Evolutionary conservation across 2,888 invertebrate species (phyloP).

Genomic region (Acanthosepion pharaonis): DNA sequence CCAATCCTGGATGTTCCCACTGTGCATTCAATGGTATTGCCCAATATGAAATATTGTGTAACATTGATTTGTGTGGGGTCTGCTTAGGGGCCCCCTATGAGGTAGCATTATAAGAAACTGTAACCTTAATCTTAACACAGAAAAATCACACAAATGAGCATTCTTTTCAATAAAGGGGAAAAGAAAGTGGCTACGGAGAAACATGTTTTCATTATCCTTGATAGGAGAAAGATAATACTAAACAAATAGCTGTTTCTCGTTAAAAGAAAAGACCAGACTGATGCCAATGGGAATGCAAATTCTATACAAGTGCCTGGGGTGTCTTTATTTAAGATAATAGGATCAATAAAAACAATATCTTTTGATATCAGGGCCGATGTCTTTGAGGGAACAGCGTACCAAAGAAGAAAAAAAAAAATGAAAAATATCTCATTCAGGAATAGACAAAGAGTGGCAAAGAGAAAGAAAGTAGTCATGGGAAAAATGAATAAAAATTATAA

Average conservation of each 20-base stretch:
- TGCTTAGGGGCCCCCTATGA: background rate
- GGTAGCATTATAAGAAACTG: background rate
- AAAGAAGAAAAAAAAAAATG: background rate
- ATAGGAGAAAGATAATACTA: background rate
- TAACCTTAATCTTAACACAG: background rate
- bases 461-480: background rate
- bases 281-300: background rate
- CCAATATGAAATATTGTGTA: background rate
- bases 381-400: background rate
- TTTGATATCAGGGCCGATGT: background rate
- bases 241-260: background rate
- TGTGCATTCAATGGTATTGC: conserved; percentile 21
- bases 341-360: conserved; percentile 23
- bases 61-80: background rate
- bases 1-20: background rate
- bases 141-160: conserved; percentile 33
- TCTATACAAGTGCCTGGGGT: conserved; percentile 8
- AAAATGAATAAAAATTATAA: background rate
- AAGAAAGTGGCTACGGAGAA: background rate
- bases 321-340: conserved; percentile 33
- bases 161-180: background rate
- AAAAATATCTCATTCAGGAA: background rate
- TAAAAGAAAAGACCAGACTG: conserved; percentile 18
- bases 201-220: conserved; percentile 33
- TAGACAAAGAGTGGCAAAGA: background rate